Conservation (phyloP, 1,140 invertebrate species). For the Eufriesea mexicana region DNA sequence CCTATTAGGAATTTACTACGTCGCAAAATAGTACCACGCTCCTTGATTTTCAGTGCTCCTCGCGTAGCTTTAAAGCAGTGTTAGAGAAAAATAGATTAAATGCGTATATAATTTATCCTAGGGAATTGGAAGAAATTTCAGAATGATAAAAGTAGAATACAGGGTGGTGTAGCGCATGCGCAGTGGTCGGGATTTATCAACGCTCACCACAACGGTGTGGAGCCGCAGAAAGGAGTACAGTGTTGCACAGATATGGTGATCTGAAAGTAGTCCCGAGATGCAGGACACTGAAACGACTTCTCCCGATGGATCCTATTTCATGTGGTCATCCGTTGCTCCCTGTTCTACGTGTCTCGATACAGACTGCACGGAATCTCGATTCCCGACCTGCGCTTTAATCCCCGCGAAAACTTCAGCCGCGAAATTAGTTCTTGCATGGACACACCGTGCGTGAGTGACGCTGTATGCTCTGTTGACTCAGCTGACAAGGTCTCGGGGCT, state of each 20-base stretch:
- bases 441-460: background rate
- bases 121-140: background rate
- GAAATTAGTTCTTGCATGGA: background rate
- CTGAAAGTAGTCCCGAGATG: background rate
- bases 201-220: background rate
- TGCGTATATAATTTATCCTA: background rate
- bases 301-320: constrained; percentile 39
- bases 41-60: too few species aligned
- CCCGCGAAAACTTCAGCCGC: background rate
- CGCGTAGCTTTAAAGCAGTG: too few species aligned
- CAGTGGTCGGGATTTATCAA: background rate
- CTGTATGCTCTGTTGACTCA: constrained; percentile 19
- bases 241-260: background rate
- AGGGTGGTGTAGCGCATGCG: background rate
- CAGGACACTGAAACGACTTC: constrained; percentile 6
- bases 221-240: background rate
- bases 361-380: background rate
- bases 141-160: background rate
- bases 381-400: too few species aligned
- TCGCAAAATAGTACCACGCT: too few species aligned
- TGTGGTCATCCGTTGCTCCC: constrained; percentile 9
- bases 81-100: too few species aligned
- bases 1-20: too few species aligned
- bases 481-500: constrained; percentile 9
- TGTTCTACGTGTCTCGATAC: background rate